Conservation (phyloP, 2,797 vertebrate genomes). For the Xenops minutus region DNA sequence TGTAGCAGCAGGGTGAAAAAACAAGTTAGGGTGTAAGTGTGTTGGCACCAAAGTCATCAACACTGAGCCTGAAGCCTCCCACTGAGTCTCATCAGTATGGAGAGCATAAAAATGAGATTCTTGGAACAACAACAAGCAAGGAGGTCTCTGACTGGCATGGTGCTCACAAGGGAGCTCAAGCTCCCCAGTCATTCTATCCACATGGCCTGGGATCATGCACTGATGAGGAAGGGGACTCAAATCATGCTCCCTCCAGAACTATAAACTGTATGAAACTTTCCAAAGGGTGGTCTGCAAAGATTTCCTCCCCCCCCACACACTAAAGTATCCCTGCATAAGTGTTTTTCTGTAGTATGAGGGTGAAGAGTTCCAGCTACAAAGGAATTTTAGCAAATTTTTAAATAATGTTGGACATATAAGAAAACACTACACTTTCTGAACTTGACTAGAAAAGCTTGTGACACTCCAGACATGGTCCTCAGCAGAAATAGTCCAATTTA, state of each 20-base stretch:
- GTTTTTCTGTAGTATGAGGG: background rate
- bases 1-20: background rate
- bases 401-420: slow-evolving; percentile 34
- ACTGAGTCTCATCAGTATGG: background rate
- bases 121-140: background rate
- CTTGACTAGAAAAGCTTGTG: slow-evolving; percentile 55
- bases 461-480: slow-evolving; percentile 17
- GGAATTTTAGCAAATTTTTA: background rate
- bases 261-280: background rate
- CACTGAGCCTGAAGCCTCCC: background rate
- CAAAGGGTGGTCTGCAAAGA: background rate
- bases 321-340: background rate
- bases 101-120: background rate
- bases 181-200: background rate
- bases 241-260: background rate
- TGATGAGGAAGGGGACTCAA: background rate
- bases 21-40: background rate
- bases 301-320: background rate
- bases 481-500: slow-evolving; percentile 37
- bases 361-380: background rate
- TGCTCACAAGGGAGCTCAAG: background rate
- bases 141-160: background rate
- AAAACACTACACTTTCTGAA: slow-evolving; percentile 47
- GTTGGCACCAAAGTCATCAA: background rate
- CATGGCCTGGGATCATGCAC: rapidly evolving